Evolutionary conservation across 2,888 invertebrate genomes (phyloP).

Genomic region (Melinopterus prodromus): DNA sequence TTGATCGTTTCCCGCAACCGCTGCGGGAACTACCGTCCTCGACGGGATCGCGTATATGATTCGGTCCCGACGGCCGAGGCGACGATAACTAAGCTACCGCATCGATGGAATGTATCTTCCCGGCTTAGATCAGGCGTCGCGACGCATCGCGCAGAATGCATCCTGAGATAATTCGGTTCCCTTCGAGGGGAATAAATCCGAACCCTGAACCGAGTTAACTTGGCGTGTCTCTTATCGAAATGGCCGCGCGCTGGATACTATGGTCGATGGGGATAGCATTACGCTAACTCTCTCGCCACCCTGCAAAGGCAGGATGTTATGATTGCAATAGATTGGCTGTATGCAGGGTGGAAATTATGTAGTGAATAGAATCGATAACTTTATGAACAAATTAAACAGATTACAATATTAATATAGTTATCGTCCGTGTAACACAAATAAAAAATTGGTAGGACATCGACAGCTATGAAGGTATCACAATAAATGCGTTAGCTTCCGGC

Average conservation of each 20-base stretch:
- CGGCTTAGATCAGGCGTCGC: neutral
- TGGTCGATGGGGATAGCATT: neutral
- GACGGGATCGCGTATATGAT: neutral
- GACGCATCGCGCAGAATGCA: neutral
- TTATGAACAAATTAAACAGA: too few species aligned
- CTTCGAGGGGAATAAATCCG: conserved; percentile 4
- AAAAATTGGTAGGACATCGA: too few species aligned
- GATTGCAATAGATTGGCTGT: neutral
- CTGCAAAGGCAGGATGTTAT: neutral
- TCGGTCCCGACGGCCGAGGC: neutral
- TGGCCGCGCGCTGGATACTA: neutral
- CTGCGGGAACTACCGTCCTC: neutral
- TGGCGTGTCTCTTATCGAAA: conserved; percentile 4
- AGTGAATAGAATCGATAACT: too few species aligned
- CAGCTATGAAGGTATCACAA: too few species aligned
- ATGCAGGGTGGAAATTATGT: too few species aligned
- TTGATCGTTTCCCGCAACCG: neutral
- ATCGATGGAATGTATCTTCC: neutral
- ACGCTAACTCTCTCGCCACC: neutral
- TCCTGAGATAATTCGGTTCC: neutral
- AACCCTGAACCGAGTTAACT: neutral
- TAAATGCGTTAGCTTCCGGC: too few species aligned
- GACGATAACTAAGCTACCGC: neutral
- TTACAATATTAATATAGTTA: too few species aligned
- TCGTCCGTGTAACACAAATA: too few species aligned